A percentile compares a stretch with the other conserved stretches of the same genome.
phyloP scores from a whole-genome alignment of 2,888 invertebrate species.

The Nymphalis polychloros region DNA sequence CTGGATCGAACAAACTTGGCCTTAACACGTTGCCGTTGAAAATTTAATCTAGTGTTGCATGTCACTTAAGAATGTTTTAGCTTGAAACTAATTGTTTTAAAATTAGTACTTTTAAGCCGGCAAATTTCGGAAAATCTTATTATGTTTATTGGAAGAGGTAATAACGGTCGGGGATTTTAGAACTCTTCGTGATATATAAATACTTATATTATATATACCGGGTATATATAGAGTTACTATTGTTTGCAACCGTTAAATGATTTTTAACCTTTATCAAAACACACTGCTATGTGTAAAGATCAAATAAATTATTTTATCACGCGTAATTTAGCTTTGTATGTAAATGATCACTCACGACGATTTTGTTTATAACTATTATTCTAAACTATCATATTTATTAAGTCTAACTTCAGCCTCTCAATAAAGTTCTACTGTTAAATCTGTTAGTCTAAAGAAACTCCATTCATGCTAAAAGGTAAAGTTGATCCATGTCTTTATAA shows the following conservation, averaged over 20 bases:
- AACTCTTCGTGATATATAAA: background rate
- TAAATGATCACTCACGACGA: too few species aligned
- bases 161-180: constrained; percentile 10
- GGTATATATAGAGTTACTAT: background rate
- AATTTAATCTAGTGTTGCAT: constrained; percentile 25
- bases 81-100: constrained; percentile 26
- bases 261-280: constrained; percentile 11
- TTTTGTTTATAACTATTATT: background rate
- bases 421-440: background rate
- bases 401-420: background rate
- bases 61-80: constrained; percentile 11
- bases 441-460: constrained; percentile 6
- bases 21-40: constrained; percentile 32
- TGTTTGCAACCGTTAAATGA: constrained; percentile 10
- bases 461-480: constrained; percentile 37
- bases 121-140: constrained; percentile 49
- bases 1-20: constrained; percentile 63
- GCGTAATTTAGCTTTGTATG: too few species aligned
- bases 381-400: background rate
- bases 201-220: background rate
- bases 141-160: constrained; percentile 24
- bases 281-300: background rate
- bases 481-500: constrained; percentile 48
- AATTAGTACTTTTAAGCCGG: constrained; percentile 22
- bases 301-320: too few species aligned